Base-by-base conservation (phyloP, 2,888 invertebrate species). In the Silvanus unidentatus region DNA sequence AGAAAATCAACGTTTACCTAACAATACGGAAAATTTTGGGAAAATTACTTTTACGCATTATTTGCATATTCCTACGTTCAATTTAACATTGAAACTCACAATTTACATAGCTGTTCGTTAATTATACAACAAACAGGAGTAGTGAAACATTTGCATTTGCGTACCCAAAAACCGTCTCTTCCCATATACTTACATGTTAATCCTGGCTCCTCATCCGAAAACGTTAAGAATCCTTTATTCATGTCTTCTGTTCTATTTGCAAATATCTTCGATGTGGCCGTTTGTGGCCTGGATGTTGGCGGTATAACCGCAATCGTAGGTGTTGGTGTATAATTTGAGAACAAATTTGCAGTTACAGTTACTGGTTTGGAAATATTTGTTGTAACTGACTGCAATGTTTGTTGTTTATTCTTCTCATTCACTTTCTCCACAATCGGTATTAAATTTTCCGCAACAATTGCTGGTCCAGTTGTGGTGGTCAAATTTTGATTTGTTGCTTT, bases 171-270 rank as follows among this genome's bases (percentile, higher is more conserved):
- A n/a, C n/a, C n/a, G n/a, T n/a, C n/a, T n/a, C n/a, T n/a, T n/a
- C n/a, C n/a, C n/a, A n/a, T n/a, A n/a, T 69, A 86, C 88, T 85
- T 77, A 92, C 91, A 88, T 76, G 89, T 88, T 69, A 86, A 77
- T 64, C 88, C 88, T 55, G 82, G 78, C 72, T 86, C 84, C 75
- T 89, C 86, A 68, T 88, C 89, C 63, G 86, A 81, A 75, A 89
- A 92, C 73, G 85, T 86, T 68, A 92, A 80, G 78, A 86, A 94
- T 72, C 88, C 90, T 74, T 88, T 88, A 77, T 87, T 92, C 93
- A 95, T 94, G 74, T 93, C 93, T 80, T 90, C 82, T 59, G 89
- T 86, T 72, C 86, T 80, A 57, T 86, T 87, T 53, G 83, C 84
- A 70, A 90, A 88, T 66, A 88, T 84, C 58, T 81, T 82, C 64